Evolutionary conservation across 2,113 vertebrate species (phyloP).

Genomic region (Lamprotornis superbus): DNA sequence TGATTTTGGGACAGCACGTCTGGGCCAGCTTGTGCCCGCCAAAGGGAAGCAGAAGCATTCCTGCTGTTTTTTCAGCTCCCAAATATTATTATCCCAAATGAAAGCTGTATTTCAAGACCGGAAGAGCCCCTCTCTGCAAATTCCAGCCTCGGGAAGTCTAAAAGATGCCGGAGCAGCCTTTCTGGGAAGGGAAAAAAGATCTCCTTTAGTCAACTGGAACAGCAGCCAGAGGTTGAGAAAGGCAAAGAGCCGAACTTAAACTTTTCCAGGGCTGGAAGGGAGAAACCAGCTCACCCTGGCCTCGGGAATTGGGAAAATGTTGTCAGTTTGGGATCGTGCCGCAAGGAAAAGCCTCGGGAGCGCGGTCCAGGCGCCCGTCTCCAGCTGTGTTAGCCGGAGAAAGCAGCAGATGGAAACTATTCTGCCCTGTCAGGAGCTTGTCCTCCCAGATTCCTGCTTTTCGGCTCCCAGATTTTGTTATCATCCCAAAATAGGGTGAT

Average conservation of each 20-base stretch:
- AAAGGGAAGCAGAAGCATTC: background rate
- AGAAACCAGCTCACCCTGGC: slow-evolving; percentile 28
- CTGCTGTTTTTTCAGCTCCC: background rate
- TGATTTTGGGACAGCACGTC: background rate
- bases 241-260: background rate
- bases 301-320: background rate
- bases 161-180: fast-evolving
- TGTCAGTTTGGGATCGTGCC: background rate
- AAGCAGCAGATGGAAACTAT: slow-evolving; percentile 33
- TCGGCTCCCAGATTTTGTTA: background rate
- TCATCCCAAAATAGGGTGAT: background rate
- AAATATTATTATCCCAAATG: background rate
- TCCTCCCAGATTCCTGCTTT: background rate
- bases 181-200: background rate
- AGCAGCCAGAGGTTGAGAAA: background rate
- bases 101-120: background rate
- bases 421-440: background rate
- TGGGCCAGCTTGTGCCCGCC: background rate
- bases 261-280: background rate
- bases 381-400: background rate
- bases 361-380: background rate
- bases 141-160: background rate
- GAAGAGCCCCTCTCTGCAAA: background rate
- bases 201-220: background rate
- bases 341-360: background rate